Evolutionary conservation across 2,113 vertebrate genomes (phyloP).

Genomic region (Catharus minimus): DNA sequence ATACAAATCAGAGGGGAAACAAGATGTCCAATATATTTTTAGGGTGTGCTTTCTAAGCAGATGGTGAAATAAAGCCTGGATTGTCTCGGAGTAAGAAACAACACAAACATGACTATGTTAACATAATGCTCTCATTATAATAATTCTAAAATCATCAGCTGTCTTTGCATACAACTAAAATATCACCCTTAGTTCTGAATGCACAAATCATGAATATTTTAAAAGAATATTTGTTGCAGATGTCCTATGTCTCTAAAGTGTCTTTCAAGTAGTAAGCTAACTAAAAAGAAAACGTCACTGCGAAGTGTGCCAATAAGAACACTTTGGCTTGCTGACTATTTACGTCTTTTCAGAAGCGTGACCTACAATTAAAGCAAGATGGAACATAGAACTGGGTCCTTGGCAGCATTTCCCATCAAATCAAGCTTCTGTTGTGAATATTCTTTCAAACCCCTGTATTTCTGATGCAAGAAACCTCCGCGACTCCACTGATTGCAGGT

Average conservation of each 20-base stretch:
- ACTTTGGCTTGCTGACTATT: not conserved
- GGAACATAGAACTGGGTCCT: not conserved
- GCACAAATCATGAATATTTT: not conserved
- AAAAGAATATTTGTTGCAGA: not conserved
- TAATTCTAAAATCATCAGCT: not conserved
- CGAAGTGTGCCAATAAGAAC: not conserved
- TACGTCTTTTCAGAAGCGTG: not conserved
- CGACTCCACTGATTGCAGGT: not conserved
- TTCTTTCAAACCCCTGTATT: not conserved
- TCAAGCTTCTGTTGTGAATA: accelerated
- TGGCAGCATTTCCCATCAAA: not conserved
- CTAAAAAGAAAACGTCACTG: not conserved
- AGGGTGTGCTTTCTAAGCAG: not conserved
- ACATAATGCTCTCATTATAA: not conserved
- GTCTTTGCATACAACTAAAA: not conserved
- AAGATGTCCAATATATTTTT: not conserved
- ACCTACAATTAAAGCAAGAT: not conserved
- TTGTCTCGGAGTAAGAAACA: not conserved
- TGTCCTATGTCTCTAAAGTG: not conserved
- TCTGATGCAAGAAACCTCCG: not conserved
- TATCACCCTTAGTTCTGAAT: not conserved
- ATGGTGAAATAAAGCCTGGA: not conserved
- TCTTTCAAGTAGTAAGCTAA: not conserved
- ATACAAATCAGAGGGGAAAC: not conserved
- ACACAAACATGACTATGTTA: not conserved